phyloP scores from a whole-genome alignment of 2,113 vertebrate species.

The Halcyon malimbica region DNA sequence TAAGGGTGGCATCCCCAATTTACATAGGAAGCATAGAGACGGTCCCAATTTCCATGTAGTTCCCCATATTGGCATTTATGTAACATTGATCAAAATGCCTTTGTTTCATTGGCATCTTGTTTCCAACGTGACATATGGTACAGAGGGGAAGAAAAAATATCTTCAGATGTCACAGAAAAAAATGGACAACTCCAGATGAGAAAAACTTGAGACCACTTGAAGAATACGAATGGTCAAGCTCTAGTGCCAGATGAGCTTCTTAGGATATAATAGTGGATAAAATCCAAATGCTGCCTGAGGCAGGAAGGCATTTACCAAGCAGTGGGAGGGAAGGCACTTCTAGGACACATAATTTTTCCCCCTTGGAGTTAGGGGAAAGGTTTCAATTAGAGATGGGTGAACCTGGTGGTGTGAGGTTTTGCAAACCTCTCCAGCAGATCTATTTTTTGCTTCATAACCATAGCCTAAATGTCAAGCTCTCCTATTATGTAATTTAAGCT shows the following conservation, averaged over 20 bases:
- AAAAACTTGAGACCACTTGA: constrained; percentile 5
- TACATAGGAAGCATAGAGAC: too few relatives aligned
- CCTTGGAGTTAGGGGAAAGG: background rate
- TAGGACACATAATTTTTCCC: background rate
- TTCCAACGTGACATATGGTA: background rate
- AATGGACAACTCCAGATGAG: constrained; percentile 14
- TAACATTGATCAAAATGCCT: background rate
- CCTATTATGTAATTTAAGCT: background rate
- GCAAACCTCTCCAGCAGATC: background rate
- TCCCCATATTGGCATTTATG: background rate
- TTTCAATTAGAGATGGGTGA: constrained; percentile 20
- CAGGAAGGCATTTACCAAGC: constrained; percentile 26
- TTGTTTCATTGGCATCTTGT: background rate
- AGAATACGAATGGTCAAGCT: background rate
- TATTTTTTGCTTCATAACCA: background rate
- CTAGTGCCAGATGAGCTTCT: background rate
- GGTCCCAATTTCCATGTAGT: background rate
- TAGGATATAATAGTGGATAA: background rate
- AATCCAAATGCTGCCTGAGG: constrained; percentile 27
- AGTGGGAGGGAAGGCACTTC: constrained; percentile 3
- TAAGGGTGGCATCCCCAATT: too few relatives aligned
- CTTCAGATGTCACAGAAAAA: background rate
- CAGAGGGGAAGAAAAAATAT: background rate
- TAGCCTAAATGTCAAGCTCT: background rate
- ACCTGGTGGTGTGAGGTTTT: constrained; percentile 18